Percentiles rank a stretch among this genome's conserved stretches.
Conservation (phyloP, 2,797 vertebrate species). For the Tragopan temminckii region DNA sequence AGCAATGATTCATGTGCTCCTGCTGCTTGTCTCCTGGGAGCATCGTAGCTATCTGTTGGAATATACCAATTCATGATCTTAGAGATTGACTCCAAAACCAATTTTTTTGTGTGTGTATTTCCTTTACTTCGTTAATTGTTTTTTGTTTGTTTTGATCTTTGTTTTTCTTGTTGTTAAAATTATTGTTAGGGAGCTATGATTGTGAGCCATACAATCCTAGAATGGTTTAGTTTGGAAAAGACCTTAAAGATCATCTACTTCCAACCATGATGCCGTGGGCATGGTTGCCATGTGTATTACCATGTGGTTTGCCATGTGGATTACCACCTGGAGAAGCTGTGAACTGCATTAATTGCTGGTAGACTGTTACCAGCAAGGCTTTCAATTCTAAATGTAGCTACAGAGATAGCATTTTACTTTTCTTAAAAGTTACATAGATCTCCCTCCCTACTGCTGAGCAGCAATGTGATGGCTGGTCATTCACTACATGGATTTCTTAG, state of each 20-base stretch:
- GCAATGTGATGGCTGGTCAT: background rate
- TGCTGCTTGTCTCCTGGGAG: background rate
- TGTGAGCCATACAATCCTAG: background rate
- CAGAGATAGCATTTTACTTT: background rate
- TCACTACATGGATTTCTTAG: background rate
- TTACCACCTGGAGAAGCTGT: constrained; percentile 1
- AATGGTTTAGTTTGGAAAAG: background rate
- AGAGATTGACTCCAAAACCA: background rate
- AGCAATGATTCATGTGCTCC: background rate
- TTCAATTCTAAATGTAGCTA: background rate
- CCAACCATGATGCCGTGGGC: background rate
- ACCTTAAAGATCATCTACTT: background rate
- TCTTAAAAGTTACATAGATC: rapidly evolving
- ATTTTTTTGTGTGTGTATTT: background rate
- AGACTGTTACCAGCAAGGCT: background rate
- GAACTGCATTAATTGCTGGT: background rate
- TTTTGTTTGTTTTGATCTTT: background rate
- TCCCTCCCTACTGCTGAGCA: background rate
- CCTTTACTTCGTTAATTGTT: background rate
- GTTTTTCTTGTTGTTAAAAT: background rate
- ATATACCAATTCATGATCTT: background rate
- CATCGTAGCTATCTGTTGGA: background rate
- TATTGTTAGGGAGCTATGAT: background rate
- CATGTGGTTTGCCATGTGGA: background rate
- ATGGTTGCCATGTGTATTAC: background rate